Conservation (phyloP, 2,113 vertebrate genomes). For the human (Homo sapiens) region DNA sequence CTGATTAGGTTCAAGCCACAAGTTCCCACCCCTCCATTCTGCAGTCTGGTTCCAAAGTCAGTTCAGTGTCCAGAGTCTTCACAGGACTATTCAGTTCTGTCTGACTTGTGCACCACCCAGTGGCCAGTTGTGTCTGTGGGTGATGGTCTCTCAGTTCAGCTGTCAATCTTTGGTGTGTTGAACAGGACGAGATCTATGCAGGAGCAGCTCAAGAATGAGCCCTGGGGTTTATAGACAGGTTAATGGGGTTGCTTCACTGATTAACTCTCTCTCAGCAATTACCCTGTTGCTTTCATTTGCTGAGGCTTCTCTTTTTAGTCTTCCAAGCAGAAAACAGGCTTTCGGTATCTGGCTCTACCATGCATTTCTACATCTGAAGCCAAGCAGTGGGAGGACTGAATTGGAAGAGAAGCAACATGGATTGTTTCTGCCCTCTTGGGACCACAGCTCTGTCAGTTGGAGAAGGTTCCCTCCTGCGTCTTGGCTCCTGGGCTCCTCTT, state of each 20-base stretch:
- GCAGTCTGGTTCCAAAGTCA: background rate
- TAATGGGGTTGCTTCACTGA: background rate
- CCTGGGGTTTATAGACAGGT: background rate
- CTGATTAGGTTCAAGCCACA: background rate
- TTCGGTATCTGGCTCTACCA: background rate
- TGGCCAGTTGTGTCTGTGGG: background rate
- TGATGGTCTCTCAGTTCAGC: background rate
- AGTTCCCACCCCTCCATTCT: background rate
- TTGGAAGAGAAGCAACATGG: background rate
- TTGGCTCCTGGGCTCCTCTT: background rate
- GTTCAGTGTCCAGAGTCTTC: background rate
- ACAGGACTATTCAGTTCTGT: background rate
- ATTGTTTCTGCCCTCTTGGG: background rate
- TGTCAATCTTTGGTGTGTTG: background rate
- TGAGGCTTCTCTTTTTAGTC: background rate
- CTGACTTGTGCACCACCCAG: background rate
- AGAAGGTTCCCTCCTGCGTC: background rate
- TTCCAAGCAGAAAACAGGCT: background rate
- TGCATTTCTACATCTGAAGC: background rate
- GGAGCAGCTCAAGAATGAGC: background rate
- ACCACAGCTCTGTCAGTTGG: background rate
- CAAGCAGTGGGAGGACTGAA: background rate
- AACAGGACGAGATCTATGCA: background rate
- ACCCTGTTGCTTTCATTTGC: no score
- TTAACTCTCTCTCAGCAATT: background rate